phyloP scores from a whole-genome alignment of 2,797 vertebrate species.

The Acipenser oxyrinchus region DNA sequence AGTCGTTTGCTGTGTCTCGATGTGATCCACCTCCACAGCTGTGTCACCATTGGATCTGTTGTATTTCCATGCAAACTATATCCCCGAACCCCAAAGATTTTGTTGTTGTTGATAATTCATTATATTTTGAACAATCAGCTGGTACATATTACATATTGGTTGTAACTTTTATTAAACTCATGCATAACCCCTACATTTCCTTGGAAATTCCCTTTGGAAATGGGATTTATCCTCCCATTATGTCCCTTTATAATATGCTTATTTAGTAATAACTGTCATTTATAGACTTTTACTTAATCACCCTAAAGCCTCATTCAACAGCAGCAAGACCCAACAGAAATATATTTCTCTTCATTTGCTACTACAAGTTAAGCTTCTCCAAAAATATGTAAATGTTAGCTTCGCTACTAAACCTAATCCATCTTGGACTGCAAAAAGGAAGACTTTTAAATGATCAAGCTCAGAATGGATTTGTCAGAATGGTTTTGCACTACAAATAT shows the following conservation, averaged over 20 bases:
- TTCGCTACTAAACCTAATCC: too few relatives aligned
- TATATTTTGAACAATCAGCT: neutral
- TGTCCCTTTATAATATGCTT: neutral
- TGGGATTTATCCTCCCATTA: slow-evolving; percentile 22
- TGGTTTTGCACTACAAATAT: too few relatives aligned
- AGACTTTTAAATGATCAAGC: too few relatives aligned
- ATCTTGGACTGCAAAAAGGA: too few relatives aligned
- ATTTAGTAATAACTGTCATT: slow-evolving; percentile 45
- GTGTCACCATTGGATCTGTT: slow-evolving; percentile 13
- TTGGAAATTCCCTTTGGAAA: slow-evolving; percentile 33
- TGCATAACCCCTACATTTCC: slow-evolving; percentile 50
- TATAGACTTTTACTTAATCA: slow-evolving; percentile 56
- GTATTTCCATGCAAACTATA: slow-evolving; percentile 25
- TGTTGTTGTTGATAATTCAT: neutral
- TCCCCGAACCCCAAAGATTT: slow-evolving; percentile 14
- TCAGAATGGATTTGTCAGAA: too few relatives aligned
- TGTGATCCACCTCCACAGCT: slow-evolving; percentile 10
- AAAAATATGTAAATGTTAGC: too few relatives aligned
- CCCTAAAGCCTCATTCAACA: slow-evolving; percentile 38
- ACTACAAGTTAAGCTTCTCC: slow-evolving; percentile 28
- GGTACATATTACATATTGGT: neutral
- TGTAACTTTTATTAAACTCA: slow-evolving; percentile 41
- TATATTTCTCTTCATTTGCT: slow-evolving; percentile 23
- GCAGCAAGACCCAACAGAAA: slow-evolving; percentile 9
- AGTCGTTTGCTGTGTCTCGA: neutral